A percentile compares a stretch with the other conserved stretches of the same genome.
phyloP scores from a whole-genome alignment of 2,888 invertebrate genomes.

The Dendrolimus pini region DNA sequence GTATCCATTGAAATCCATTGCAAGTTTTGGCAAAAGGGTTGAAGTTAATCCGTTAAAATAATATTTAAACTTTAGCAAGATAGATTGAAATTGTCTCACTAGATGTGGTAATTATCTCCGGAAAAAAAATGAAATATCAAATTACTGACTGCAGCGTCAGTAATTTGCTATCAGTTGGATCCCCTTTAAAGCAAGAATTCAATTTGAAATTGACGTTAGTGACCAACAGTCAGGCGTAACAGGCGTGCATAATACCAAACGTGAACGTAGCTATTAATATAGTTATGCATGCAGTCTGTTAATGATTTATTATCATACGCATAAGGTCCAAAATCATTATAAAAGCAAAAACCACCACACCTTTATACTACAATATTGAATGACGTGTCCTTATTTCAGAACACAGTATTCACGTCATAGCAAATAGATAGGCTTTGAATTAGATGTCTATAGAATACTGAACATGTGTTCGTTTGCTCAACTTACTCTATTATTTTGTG shows the following conservation, averaged over 20 bases:
- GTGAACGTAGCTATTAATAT: neutral
- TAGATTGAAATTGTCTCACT: too few relatives aligned
- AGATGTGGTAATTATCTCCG: too few relatives aligned
- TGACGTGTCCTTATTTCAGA: constrained; percentile 58
- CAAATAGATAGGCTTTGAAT: constrained; percentile 27
- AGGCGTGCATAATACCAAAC: neutral
- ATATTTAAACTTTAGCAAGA: too few relatives aligned
- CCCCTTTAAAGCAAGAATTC: neutral
- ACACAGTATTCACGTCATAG: constrained; percentile 36
- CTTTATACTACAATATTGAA: constrained; percentile 46
- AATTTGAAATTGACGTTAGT: neutral
- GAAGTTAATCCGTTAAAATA: too few relatives aligned
- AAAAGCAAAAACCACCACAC: constrained; percentile 14
- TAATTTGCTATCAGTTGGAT: neutral
- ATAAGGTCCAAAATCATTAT: constrained; percentile 14
- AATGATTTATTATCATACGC: neutral
- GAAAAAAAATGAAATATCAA: too few relatives aligned
- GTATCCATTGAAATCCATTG: too few relatives aligned
- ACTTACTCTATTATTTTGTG: neutral
- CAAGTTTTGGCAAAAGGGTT: too few relatives aligned
- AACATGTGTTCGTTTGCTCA: constrained; percentile 2
- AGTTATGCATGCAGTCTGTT: neutral
- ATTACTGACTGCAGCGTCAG: too few relatives aligned
- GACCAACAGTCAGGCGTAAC: neutral
- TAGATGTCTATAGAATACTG: constrained; percentile 21